A percentile compares a stretch with the other conserved stretches of the same genome.
Conservation (phyloP, 2,888 invertebrate species). For the Drosophila bunnanda region DNA sequence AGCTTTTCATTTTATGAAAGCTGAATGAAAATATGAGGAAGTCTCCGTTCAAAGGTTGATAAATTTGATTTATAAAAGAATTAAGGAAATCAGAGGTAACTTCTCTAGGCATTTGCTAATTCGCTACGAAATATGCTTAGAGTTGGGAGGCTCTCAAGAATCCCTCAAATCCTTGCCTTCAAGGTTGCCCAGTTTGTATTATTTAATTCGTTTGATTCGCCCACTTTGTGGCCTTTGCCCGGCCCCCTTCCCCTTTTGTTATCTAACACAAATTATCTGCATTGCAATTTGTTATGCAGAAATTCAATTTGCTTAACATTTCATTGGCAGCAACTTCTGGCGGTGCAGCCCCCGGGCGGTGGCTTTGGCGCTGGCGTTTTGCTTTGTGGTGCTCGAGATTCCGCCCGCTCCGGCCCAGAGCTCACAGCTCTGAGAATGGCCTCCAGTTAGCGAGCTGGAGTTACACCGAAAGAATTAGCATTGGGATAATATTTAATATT, state of each 20-base stretch:
- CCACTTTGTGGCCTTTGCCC: slow-evolving; percentile 30
- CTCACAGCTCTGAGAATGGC: slow-evolving; percentile 31
- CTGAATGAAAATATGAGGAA: too few species aligned
- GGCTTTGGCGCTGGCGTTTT: slow-evolving; percentile 45
- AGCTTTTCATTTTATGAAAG: neutral
- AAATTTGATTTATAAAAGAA: neutral
- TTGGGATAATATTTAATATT: neutral
- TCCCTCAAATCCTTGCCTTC: neutral
- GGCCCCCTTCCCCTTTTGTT: slow-evolving; percentile 41
- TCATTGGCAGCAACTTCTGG: slow-evolving; percentile 71
- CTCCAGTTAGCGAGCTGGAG: slow-evolving; percentile 24
- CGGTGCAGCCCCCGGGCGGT: slow-evolving; percentile 47
- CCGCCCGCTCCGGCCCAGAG: slow-evolving; percentile 27
- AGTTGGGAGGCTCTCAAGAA: neutral
- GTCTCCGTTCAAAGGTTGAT: too few species aligned
- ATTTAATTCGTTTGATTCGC: slow-evolving; percentile 31
- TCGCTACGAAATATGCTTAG: neutral
- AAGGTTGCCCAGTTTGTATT: slow-evolving; percentile 29
- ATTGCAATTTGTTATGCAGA: slow-evolving; percentile 71
- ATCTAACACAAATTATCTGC: slow-evolving; percentile 64
- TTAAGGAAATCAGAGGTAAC: too few species aligned
- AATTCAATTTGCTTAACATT: slow-evolving; percentile 76
- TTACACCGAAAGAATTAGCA: slow-evolving; percentile 5
- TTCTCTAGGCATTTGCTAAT: neutral
- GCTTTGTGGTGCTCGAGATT: slow-evolving; percentile 53